Base-by-base conservation (phyloP, 2,888 invertebrate species). In the Eupeodes latifasciatus region DNA sequence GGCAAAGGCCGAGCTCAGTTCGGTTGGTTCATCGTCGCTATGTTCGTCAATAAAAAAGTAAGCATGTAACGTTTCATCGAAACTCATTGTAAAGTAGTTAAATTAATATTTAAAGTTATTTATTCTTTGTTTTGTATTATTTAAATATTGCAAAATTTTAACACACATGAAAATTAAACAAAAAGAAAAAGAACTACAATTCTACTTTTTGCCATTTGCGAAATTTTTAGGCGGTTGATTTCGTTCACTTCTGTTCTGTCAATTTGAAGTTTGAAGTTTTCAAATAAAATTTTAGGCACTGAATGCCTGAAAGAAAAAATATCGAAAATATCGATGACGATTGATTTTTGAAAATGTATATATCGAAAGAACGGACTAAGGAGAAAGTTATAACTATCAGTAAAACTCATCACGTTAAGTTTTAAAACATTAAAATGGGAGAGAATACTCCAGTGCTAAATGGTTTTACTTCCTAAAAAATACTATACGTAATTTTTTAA, bases 31-130 rank as follows among this genome's bases (percentile, higher is more conserved):
- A 7, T 88, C 90, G 6, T 82, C 90, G 0, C 84, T 90, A 12
- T 89, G 88, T 66, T 81, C 88, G 57, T 90, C 92, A 47, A 90
- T 78, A 5, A 93, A 92, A 76, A 93, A 93, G 85, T 93, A 93
- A 7, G 92, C 93, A 69, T 92, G 91, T 83, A 93, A 92, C 19
- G 91, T 86, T 9, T 91, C 91, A 85, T 92, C 91, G 61, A 93
- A 89, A 84, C 92, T 91, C 90, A 92, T 92, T 82, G 57, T 40
- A 53, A 49, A 55, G 40, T 27, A 27, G 27, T 27, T 27, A 27
- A 27, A 27, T 27, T 27, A 5, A 61, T 12, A 19, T 74, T 47
- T 27, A 53, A 27, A 7, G 49, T n/a, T 44, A 71, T 11, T 34
- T 14, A 55, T 62, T 62, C 0, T 47, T 5, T 16, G 53, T 34